phyloP scores from a whole-genome alignment of 1,140 invertebrate species.

The Oscheius sp. region DNA sequence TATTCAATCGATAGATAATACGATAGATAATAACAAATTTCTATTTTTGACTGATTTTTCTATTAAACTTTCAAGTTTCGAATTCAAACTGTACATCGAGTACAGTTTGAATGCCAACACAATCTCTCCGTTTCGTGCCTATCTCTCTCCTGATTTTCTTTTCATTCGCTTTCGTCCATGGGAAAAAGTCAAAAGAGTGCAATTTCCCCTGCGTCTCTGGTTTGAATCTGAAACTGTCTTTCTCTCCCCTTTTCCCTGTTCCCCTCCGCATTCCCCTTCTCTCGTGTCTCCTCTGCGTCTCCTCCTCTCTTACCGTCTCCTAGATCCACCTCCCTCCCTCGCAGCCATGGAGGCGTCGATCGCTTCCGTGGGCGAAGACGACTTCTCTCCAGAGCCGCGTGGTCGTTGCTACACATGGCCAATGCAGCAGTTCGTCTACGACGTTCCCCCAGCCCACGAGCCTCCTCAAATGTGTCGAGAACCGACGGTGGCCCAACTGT shows the following conservation, averaged over 20 bases:
- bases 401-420: slow-evolving; percentile 56
- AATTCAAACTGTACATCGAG: no score
- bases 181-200: no score
- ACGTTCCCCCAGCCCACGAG: background rate
- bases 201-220: background rate
- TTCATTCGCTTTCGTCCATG: background rate
- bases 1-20: no score
- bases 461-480: background rate
- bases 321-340: slow-evolving; percentile 7
- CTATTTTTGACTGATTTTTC: no score
- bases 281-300: slow-evolving; percentile 5
- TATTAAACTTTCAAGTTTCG: no score
- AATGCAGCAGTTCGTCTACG: slow-evolving; percentile 36
- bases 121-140: no score
- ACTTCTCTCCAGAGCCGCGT: slow-evolving; percentile 47
- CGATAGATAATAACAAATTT: no score
- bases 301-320: slow-evolving; percentile 13
- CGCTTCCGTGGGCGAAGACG: slow-evolving; percentile 29
- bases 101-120: no score
- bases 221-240: background rate
- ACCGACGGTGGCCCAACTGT: slow-evolving; percentile 38
- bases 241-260: slow-evolving; percentile 4
- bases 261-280: slow-evolving; percentile 1
- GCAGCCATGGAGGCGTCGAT: background rate
- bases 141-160: no score